Evolutionary conservation across 2,888 invertebrate species (phyloP).

Genomic region (Xiphydria camelus): DNA sequence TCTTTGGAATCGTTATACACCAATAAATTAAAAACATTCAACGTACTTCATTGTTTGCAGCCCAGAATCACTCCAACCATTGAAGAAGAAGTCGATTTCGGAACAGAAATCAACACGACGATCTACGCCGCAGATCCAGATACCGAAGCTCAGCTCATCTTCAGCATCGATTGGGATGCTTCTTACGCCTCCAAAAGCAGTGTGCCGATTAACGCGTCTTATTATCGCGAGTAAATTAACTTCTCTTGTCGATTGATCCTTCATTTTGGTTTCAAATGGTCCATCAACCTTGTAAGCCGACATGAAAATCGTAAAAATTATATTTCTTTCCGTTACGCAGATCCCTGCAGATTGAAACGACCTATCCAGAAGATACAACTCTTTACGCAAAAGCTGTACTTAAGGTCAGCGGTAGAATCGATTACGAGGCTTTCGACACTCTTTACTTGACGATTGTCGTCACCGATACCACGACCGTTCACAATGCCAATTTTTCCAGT

Average conservation of each 20-base stretch:
- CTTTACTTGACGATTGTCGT: constrained; percentile 62
- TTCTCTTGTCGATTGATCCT: not conserved
- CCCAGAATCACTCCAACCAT: constrained; percentile 60
- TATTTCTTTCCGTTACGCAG: constrained; percentile 47
- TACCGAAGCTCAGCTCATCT: constrained; percentile 62
- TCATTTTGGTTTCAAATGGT: not conserved
- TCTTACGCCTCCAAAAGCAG: constrained; percentile 55
- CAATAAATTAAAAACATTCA: too few species aligned
- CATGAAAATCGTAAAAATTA: constrained; percentile 13
- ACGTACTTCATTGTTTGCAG: constrained; percentile 45
- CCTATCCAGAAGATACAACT: constrained; percentile 46
- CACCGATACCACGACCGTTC: constrained; percentile 59
- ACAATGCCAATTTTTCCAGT: constrained; percentile 53
- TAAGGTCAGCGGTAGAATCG: constrained; percentile 57
- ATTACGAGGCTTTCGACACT: constrained; percentile 66
- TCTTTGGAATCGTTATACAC: not conserved
- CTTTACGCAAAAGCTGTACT: constrained; percentile 56
- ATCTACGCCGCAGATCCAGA: constrained; percentile 66
- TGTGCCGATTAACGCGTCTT: constrained; percentile 21
- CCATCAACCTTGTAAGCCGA: constrained; percentile 20
- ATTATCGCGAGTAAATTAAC: constrained; percentile 22
- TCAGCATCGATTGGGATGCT: constrained; percentile 65
- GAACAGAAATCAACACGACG: constrained; percentile 51
- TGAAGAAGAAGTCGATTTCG: constrained; percentile 62
- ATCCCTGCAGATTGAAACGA: constrained; percentile 58